These are phyloP conservation scores for Octodon degus DNA, from an alignment of 2,113 vertebrate genomes.

Conservation along the genomic window DNA sequence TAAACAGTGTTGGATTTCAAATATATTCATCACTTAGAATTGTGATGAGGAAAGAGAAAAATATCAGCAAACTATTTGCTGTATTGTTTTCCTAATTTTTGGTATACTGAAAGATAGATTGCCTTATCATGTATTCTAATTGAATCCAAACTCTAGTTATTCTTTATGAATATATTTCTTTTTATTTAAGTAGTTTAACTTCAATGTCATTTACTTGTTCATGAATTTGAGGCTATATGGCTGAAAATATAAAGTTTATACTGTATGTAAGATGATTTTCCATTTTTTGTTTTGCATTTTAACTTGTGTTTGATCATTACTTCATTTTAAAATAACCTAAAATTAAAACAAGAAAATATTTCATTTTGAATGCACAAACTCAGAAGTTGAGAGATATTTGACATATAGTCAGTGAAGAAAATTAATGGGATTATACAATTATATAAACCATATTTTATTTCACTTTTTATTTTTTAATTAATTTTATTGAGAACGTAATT, in stretches of 20 bases:
- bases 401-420: not conserved
- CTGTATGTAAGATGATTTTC: not conserved
- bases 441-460: not conserved
- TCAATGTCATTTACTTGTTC: not conserved
- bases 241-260: slow-evolving; percentile 10
- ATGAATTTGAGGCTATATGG: slow-evolving; percentile 1
- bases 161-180: not conserved
- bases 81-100: slow-evolving; percentile 63
- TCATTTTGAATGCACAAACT: not conserved
- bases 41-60: slow-evolving; percentile 51
- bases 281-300: not conserved
- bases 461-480: too few species aligned
- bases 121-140: not conserved
- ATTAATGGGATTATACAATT: not conserved
- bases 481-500: too few species aligned
- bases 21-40: not conserved
- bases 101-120: not conserved
- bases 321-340: slow-evolving; percentile 17
- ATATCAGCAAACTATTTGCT: slow-evolving; percentile 1
- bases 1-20: slow-evolving; percentile 52
- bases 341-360: not conserved
- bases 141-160: not conserved
- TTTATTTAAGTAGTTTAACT: slow-evolving; percentile 29
- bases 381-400: not conserved
- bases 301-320: not conserved